Base-by-base conservation (phyloP, 2,888 invertebrate species). In the Lydus trimaculatus region DNA sequence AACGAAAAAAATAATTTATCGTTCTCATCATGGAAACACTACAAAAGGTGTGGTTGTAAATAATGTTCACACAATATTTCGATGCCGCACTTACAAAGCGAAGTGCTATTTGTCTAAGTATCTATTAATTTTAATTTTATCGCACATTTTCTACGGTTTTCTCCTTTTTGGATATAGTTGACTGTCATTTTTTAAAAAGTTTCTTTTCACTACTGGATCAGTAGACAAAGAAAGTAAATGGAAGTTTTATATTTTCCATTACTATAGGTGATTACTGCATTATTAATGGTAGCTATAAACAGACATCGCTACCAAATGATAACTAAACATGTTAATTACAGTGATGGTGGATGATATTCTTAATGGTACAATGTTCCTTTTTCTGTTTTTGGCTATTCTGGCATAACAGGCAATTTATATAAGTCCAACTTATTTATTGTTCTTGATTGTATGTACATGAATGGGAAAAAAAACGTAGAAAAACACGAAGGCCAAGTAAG, bases 1-100 rank as follows among this genome's bases (percentile, higher is more conserved):
- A 48, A 20, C 20, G 43, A 48, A 48, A 48, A 76, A 79, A 81
- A 79, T 83, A 81, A 84, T 83, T 81, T 82, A 84, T 84, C 76
- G 81, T 79, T 76, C 79, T 81, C 82, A 81, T 81, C 81, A 82
- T 79, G 81, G 80, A 80, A 82, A 79, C 82, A 82, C 80, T 80
- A 82, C 82, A 83, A 82, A 83, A 84, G 84, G 84, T 84, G 84
- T 79, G 83, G 82, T 81, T 79, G 79, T 83, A 83, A 84, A 81
- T 83, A 82, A 84, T 83, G 83, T 84, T 83, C 82, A 82, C 84
- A 82, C 82, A 83, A 83, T 83, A 83, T 83, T 83, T 82, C 80
- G 77, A 79, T 79, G 75, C 80, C 77, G 79, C 77, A 80, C 80
- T 79, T 81, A 79, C 79, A 77, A 80, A 82, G 81, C n/a, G 20